A percentile compares a stretch with the other conserved stretches of the same genome.
Conservation (phyloP, 1,140 invertebrate species). For the Achatina immaculata region DNA sequence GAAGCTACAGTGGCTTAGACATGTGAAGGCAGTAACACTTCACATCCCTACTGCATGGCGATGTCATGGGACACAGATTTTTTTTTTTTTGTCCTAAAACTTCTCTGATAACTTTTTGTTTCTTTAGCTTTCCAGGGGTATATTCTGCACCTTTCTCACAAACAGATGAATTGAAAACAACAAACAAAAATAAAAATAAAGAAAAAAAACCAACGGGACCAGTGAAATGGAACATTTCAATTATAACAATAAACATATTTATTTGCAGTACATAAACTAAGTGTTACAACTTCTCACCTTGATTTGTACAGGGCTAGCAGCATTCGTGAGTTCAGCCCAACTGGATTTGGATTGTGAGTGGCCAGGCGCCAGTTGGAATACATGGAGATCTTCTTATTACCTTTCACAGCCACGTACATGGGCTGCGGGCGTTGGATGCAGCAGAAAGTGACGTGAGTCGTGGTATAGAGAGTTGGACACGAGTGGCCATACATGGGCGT, state of each 20-base stretch:
- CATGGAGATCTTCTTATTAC: conserved; percentile 90
- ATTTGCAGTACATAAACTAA: neutral
- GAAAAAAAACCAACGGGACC: neutral
- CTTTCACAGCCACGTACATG: conserved; percentile 84
- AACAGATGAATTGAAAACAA: too few species aligned
- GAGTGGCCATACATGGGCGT: conserved; percentile 57
- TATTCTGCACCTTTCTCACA: too few species aligned
- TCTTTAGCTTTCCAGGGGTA: too few species aligned
- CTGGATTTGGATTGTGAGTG: conserved; percentile 76
- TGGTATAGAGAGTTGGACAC: conserved; percentile 58
- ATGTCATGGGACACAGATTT: too few species aligned
- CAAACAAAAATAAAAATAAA: neutral
- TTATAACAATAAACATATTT: neutral
- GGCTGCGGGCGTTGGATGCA: conserved; percentile 91
- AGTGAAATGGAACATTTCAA: too few species aligned
- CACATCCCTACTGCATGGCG: too few species aligned
- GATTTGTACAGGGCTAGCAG: conserved; percentile 75
- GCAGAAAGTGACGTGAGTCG: conserved; percentile 83
- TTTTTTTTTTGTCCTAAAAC: too few species aligned
- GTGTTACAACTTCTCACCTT: too few species aligned
- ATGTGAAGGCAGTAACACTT: too few species aligned
- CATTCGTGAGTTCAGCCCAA: conserved; percentile 79
- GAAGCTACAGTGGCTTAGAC: too few species aligned
- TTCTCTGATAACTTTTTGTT: too few species aligned
- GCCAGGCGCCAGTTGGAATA: conserved; percentile 94